Evolutionary conservation across 2,113 vertebrate species (phyloP).

Genomic region (Prunella himalayana): DNA sequence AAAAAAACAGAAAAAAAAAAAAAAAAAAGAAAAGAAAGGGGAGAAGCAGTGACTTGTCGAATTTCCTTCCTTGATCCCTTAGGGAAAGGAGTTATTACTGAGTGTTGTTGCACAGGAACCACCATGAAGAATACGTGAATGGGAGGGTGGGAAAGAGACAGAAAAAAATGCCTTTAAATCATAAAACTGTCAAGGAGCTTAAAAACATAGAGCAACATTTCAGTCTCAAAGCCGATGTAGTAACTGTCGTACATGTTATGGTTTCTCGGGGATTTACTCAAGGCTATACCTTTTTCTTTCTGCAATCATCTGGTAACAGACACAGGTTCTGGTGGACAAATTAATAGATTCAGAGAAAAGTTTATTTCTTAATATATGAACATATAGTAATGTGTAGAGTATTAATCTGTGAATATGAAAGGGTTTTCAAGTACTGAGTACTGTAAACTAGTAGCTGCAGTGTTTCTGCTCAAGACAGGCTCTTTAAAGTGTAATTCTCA

Average conservation of each 20-base stretch:
- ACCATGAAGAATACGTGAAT: constrained; percentile 45
- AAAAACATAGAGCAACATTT: constrained; percentile 35
- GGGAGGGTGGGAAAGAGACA: neutral
- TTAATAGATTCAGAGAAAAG: neutral
- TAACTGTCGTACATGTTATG: neutral
- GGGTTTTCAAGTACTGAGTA: neutral
- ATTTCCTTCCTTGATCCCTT: constrained; percentile 68
- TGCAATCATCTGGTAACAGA: neutral
- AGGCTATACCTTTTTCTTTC: neutral
- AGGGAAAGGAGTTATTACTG: constrained; percentile 60
- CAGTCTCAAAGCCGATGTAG: neutral
- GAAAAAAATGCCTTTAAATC: constrained; percentile 54
- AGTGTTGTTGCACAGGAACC: constrained; percentile 33
- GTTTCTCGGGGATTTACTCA: constrained; percentile 6
- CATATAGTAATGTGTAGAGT: neutral
- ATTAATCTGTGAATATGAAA: neutral
- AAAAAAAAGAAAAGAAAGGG: neutral
- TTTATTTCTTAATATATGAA: neutral
- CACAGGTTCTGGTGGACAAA: neutral
- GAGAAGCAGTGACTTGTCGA: constrained; percentile 59
- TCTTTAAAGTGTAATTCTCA: neutral
- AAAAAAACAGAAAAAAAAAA: neutral
- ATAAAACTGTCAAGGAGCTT: constrained; percentile 43
- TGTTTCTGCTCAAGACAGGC: neutral
- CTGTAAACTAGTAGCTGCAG: neutral